phyloP scores from a whole-genome alignment of 2,113 vertebrate species.

The Cyrtonyx montezumae region DNA sequence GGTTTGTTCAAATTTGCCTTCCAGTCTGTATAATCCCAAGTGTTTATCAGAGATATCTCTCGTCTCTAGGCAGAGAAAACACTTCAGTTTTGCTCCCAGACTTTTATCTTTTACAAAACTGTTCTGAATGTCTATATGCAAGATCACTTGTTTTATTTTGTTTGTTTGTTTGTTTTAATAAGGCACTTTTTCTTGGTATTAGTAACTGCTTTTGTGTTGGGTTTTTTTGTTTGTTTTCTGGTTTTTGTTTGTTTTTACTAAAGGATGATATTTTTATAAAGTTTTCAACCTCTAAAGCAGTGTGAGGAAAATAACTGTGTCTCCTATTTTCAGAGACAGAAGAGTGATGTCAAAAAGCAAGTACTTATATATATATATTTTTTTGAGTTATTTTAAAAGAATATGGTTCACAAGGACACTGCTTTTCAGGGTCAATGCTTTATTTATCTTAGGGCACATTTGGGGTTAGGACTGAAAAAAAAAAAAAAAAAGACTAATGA shows the following conservation, averaged over 20 bases:
- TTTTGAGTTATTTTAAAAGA: not conserved
- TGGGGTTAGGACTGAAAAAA: not conserved
- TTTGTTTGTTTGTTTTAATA: not conserved
- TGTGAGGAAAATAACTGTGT: not conserved
- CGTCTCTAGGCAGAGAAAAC: not conserved
- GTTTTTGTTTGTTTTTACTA: not conserved
- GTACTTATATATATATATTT: no score
- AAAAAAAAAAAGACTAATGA: slow-evolving; percentile 55
- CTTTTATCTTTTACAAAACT: not conserved
- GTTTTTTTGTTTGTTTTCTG: not conserved
- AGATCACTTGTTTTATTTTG: not conserved
- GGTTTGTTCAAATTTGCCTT: not conserved
- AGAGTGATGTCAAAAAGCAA: not conserved
- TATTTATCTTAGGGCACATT: slow-evolving; percentile 11
- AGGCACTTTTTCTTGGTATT: not conserved
- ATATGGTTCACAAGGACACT: not conserved
- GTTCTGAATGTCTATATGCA: not conserved
- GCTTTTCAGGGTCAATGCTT: not conserved
- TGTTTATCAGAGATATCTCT: not conserved
- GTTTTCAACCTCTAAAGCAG: not conserved
- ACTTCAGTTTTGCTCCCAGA: not conserved
- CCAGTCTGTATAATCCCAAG: not conserved
- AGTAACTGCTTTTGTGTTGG: not conserved
- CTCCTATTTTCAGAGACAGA: not conserved
- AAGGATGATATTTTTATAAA: not conserved